A percentile compares a stretch with the other conserved stretches of the same genome.
Conservation (phyloP, 2,888 invertebrate species). For the Neoaliturus tenellus region DNA sequence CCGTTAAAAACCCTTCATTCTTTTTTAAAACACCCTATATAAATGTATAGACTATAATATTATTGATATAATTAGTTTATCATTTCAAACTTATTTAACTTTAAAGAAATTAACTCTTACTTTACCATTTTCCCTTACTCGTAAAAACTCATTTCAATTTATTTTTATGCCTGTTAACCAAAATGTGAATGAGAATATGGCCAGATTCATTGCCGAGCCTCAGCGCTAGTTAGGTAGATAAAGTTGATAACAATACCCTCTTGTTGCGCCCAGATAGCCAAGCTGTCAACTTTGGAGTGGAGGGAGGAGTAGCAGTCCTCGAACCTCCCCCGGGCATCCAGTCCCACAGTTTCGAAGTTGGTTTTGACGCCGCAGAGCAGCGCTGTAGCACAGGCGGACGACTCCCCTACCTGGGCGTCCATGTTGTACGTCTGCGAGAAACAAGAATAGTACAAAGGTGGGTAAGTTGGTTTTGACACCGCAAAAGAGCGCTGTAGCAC, state of each 20-base stretch:
- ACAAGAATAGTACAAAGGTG: neutral
- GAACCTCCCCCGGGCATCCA: constrained; percentile 25
- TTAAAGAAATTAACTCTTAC: too few species aligned
- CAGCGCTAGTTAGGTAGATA: neutral
- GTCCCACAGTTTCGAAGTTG: constrained; percentile 41
- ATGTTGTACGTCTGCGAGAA: constrained; percentile 67
- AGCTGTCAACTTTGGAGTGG: constrained; percentile 28
- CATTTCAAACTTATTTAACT: too few species aligned
- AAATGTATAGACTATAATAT: too few species aligned
- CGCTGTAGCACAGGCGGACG: constrained; percentile 42
- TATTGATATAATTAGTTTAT: too few species aligned
- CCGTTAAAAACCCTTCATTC: too few species aligned
- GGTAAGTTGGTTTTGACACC: neutral
- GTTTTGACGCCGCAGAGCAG: constrained; percentile 36
- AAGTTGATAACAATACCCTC: constrained; percentile 10
- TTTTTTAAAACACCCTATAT: too few species aligned
- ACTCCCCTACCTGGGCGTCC: constrained; percentile 60
- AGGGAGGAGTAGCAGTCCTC: constrained; percentile 41
- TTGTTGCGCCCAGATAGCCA: constrained; percentile 16
- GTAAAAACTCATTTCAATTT: too few species aligned
- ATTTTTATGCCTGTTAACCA: too few species aligned
- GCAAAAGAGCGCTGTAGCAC: too few species aligned
- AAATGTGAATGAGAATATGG: too few species aligned
- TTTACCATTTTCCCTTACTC: too few species aligned
- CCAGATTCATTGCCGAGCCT: too few species aligned